Evolutionary conservation across 2,888 invertebrate genomes (phyloP).

Genomic region (Phortica magna): DNA sequence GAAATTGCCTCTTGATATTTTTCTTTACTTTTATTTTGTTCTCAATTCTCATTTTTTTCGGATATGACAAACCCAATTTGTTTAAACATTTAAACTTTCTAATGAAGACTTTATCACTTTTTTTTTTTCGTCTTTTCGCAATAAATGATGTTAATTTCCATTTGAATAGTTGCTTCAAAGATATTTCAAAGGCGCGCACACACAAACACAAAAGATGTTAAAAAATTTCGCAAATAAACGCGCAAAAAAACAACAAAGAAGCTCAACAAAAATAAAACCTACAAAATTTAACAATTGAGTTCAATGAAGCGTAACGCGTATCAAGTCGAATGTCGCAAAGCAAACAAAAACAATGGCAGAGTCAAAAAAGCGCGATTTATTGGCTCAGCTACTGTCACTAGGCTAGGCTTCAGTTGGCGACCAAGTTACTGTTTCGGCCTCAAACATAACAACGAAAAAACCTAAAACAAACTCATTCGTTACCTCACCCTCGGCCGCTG

Average conservation of each 20-base stretch:
- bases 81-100: not conserved
- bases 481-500: not conserved
- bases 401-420: not conserved
- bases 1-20: too few relatives aligned
- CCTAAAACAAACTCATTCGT: not conserved
- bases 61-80: too few relatives aligned
- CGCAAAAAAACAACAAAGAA: not conserved
- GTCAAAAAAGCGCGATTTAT: conserved; percentile 20
- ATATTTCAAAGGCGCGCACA: not conserved
- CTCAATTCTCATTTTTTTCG: too few relatives aligned
- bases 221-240: conserved; percentile 26
- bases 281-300: conserved; percentile 19
- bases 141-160: not conserved
- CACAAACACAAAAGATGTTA: not conserved
- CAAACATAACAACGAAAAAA: too few relatives aligned
- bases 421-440: too few relatives aligned
- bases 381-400: conserved; percentile 12
- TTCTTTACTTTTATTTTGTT: too few relatives aligned
- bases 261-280: not conserved
- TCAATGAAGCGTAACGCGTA: conserved; percentile 23
- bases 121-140: not conserved
- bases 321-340: conserved; percentile 13
- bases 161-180: conserved; percentile 10
- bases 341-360: not conserved
- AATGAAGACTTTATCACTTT: not conserved